Evolutionary conservation across 2,113 vertebrate species (phyloP).

Genomic region (Odobenus rosmarus): DNA sequence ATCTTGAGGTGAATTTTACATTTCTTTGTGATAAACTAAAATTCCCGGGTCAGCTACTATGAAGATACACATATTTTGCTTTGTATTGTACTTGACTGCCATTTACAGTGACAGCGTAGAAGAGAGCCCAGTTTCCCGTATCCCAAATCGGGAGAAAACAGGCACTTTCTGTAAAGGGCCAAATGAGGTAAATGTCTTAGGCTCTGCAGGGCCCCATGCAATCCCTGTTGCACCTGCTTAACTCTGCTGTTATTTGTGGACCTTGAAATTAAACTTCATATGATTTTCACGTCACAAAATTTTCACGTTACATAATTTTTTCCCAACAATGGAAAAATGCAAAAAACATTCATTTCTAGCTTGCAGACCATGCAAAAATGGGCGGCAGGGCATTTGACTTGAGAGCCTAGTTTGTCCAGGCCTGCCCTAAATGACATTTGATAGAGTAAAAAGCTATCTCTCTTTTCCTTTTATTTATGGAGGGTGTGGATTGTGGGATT

Average conservation of each 20-base stretch:
- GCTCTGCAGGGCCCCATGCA: not conserved
- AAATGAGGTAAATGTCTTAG: not conserved
- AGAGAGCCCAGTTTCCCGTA: not conserved
- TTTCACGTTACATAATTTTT: not conserved
- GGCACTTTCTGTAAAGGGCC: not conserved
- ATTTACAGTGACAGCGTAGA: not conserved
- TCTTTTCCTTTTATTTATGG: not conserved
- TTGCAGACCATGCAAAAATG: not conserved
- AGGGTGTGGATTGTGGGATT: not conserved
- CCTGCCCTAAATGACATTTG: too few relatives aligned
- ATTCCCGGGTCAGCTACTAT: not conserved
- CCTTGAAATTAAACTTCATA: not conserved
- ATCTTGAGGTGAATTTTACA: not conserved
- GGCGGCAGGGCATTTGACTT: not conserved
- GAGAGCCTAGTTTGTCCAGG: not conserved
- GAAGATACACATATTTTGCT: not conserved
- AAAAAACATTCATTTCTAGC: not conserved
- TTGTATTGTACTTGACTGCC: not conserved
- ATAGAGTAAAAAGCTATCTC: not conserved
- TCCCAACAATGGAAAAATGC: not conserved
- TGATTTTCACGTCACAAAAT: not conserved
- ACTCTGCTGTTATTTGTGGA: not conserved
- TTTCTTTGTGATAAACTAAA: conserved; percentile 18
- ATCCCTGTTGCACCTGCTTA: not conserved
- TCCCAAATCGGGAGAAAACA: not conserved